Evolutionary conservation across 2,888 invertebrate species (phyloP), one percentile per base, ranked within the genome.

Genomic region (Ariolimax columbianus): DNA sequence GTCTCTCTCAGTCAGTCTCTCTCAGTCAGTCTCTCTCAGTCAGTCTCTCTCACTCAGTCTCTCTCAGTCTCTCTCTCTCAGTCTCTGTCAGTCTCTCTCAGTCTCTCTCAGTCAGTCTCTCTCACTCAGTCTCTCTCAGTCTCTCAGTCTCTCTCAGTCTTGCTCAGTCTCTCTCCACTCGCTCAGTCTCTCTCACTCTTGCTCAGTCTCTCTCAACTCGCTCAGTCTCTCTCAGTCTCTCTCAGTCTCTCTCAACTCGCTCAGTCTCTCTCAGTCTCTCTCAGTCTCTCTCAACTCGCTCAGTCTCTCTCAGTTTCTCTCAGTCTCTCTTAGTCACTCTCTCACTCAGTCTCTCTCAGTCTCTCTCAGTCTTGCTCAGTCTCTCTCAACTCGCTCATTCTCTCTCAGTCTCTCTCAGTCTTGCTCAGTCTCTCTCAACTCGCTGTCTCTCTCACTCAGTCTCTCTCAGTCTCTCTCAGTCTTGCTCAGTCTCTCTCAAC

Each of bases 21-120:
- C 81, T 81, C 30, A n/a, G n/a, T 70, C 72, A 72, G 19, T 82
- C 82, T 82, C 59, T 75, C 73, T 82, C 59, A 11, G 59, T 82
- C 14, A 40, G 75, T 75, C 26, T 59, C 82, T 82, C 17, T 40
- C 73, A 38, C 38, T 63, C 51, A 38, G 6, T 36, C 75, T 82
- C 11, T 30, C 73, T 63, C 40, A 55, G 59, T 63, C 40, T 59
- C 59, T 75, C 14, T 75, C 38, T 59, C n/a, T 75, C 43, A 59
- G 14, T 77, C 66, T 77, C 1, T 77, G 63, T 77, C 14, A 43
- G 36, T 63, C n/a, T 77, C 63, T 43, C 14, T 47, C 63, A n/a
- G n/a, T 51, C 43, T 70, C 66, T 80, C 4, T 66, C 80, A 66
- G 19, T 43, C 11, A 66, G 19, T 19, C 63, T 66, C 38, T 66